Evolutionary conservation across 2,797 vertebrate species (phyloP).

Genomic region (Macropus fuliginosus): DNA sequence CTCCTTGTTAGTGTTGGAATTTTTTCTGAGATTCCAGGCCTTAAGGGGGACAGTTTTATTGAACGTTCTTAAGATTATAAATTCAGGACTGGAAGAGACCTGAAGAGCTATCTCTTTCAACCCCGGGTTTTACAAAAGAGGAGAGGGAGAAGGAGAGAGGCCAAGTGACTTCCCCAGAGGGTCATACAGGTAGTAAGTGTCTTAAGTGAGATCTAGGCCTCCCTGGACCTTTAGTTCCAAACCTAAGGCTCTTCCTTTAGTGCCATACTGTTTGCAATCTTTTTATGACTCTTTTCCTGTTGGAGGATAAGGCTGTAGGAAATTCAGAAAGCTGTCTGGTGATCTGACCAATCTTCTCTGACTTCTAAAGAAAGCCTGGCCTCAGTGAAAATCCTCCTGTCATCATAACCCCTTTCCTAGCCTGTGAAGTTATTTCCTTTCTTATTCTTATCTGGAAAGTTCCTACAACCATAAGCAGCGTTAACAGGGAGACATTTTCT

Average conservation of each 20-base stretch:
- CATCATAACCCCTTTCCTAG: slow-evolving; percentile 64
- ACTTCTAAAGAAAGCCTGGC: slow-evolving; percentile 40
- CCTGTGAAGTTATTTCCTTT: slow-evolving; percentile 16
- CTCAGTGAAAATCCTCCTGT: slow-evolving; percentile 42
- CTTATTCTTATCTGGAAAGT: slow-evolving; percentile 23
- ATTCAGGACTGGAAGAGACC: not conserved
- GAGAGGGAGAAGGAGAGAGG: not conserved
- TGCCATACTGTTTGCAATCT: not conserved
- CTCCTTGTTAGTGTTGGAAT: slow-evolving; percentile 75
- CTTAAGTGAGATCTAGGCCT: not conserved
- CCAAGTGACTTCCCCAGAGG: not conserved
- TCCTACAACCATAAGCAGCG: not conserved
- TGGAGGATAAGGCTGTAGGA: slow-evolving; percentile 50
- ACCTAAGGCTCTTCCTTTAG: not conserved
- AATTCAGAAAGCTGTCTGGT: slow-evolving; percentile 31
- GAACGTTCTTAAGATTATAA: not conserved
- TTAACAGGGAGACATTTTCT: slow-evolving; percentile 30
- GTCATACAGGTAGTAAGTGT: not conserved
- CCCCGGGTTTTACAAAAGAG: not conserved
- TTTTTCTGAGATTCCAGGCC: slow-evolving; percentile 34
- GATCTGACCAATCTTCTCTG: slow-evolving; percentile 30
- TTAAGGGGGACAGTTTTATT: slow-evolving; percentile 14
- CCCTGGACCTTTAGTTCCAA: not conserved
- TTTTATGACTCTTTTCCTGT: slow-evolving; percentile 36
- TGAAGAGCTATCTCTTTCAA: not conserved